Percentiles rank a stretch among this genome's conserved stretches.
Evolutionary conservation across 35 echinoderm and acorn worm genomes (phyloP).

Genomic region (Stichopus chloronotus): DNA sequence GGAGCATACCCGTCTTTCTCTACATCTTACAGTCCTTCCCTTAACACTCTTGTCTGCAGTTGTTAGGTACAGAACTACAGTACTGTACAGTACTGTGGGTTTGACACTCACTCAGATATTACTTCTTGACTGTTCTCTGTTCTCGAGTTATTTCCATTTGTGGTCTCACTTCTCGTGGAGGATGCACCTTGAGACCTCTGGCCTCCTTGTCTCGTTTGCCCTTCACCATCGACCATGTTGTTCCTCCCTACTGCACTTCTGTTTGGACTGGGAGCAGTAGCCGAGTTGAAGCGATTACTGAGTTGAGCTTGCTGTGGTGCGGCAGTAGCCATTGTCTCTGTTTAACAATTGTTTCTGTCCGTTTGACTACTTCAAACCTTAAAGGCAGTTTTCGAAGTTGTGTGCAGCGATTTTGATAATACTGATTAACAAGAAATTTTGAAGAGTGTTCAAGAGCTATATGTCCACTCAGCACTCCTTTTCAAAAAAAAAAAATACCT

Average conservation of each 20-base stretch:
- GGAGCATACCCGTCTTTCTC: no score
- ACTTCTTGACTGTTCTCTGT: not conserved
- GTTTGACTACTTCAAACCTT: not conserved
- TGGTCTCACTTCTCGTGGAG: constrained; percentile 14
- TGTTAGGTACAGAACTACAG: no score
- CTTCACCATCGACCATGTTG: constrained; percentile 39
- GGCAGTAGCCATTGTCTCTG: constrained; percentile 69
- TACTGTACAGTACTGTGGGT: no score
- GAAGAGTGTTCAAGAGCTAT: constrained; percentile 31
- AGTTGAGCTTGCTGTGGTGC: constrained; percentile 61
- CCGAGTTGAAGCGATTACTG: constrained; percentile 63
- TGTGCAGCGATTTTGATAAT: constrained; percentile 42
- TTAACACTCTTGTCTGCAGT: no score
- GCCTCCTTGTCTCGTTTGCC: constrained; percentile 24
- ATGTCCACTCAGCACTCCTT: constrained; percentile 20
- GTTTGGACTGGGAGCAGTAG: constrained; percentile 68
- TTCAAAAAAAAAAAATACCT: not conserved
- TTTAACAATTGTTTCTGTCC: not conserved
- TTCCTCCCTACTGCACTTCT: constrained; percentile 38
- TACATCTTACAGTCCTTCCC: no score
- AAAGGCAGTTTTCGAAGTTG: constrained; percentile 13
- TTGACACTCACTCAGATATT: constrained; percentile 34
- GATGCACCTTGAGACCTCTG: constrained; percentile 43
- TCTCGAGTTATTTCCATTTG: constrained; percentile 43
- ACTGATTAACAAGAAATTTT: not conserved